phyloP scores from a whole-genome alignment of 1,140 invertebrate genomes.

The Pogonus chalceus region DNA sequence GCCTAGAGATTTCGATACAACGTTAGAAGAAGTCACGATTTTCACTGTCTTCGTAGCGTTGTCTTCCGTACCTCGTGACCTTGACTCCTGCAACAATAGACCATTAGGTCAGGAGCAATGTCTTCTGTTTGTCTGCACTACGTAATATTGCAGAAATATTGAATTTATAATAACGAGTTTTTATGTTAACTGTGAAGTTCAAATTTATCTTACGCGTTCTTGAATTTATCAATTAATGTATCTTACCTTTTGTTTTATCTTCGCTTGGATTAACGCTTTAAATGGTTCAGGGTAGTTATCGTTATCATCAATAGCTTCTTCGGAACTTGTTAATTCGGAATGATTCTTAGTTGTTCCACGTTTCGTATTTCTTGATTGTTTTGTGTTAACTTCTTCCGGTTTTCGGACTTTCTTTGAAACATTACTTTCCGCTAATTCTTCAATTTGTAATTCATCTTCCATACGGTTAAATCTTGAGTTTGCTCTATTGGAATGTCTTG shows the following conservation, averaged over 20 bases:
- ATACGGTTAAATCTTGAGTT: not conserved
- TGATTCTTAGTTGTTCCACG: constrained; percentile 14
- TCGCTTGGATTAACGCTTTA: constrained; percentile 30
- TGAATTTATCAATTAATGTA: too few species aligned
- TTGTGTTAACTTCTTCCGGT: not conserved
- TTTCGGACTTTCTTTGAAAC: not conserved
- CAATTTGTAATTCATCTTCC: not conserved
- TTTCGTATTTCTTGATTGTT: not conserved
- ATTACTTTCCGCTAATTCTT: not conserved
- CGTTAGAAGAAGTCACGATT: constrained; percentile 14
- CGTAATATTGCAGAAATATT: too few species aligned
- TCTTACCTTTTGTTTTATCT: constrained; percentile 22
- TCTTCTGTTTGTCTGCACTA: too few species aligned
- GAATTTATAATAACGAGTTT: too few species aligned
- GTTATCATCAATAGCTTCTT: constrained; percentile 28
- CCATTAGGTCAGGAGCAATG: not conserved
- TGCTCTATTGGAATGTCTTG: not conserved
- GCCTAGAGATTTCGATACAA: not conserved
- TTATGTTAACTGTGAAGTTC: too few species aligned
- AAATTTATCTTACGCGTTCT: too few species aligned
- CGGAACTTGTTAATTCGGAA: constrained; percentile 13
- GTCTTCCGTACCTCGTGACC: constrained; percentile 6
- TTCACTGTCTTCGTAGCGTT: constrained; percentile 14
- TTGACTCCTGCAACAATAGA: constrained; percentile 14
- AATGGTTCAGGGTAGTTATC: constrained; percentile 33